Conservation (phyloP, 2,888 invertebrate genomes). For the Parnassius mnemosyne region DNA sequence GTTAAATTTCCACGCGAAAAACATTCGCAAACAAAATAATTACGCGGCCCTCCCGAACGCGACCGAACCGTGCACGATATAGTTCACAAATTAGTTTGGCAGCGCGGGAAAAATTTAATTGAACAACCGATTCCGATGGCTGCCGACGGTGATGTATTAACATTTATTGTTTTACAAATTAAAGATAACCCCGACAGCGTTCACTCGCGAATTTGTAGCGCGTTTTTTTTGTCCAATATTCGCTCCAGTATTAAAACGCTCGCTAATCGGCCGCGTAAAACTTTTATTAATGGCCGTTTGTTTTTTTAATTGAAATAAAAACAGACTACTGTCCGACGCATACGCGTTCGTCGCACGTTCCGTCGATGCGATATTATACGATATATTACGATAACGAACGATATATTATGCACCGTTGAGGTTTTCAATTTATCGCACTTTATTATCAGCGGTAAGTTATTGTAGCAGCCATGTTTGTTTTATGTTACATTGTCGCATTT, state of each 20-base stretch:
- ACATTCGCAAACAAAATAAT: slow-evolving; percentile 73
- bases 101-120: slow-evolving; percentile 65
- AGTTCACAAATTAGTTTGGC: slow-evolving; percentile 76
- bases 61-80: slow-evolving; percentile 55
- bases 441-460: slow-evolving; percentile 46
- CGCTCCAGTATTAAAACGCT: slow-evolving; percentile 43
- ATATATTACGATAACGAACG: too few species aligned
- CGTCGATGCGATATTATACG: slow-evolving; percentile 46
- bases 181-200: slow-evolving; percentile 62
- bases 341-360: slow-evolving; percentile 36
- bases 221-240: slow-evolving; percentile 52
- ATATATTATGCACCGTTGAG: slow-evolving; percentile 48
- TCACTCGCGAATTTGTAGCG: slow-evolving; percentile 42
- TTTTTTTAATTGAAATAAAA: slow-evolving; percentile 41
- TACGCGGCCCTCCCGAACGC: slow-evolving; percentile 49
- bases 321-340: slow-evolving; percentile 34
- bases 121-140: slow-evolving; percentile 49
- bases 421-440: slow-evolving; percentile 48
- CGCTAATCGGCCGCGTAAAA: slow-evolving; percentile 47
- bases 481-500: slow-evolving; percentile 1
- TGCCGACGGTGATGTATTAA: slow-evolving; percentile 66
- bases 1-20: slow-evolving; percentile 67
- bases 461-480: slow-evolving; percentile 31
- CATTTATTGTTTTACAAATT: slow-evolving; percentile 79
- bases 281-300: slow-evolving; percentile 45